phyloP scores from a whole-genome alignment of 2,797 vertebrate species.

The Melanogrammus aeglefinus region DNA sequence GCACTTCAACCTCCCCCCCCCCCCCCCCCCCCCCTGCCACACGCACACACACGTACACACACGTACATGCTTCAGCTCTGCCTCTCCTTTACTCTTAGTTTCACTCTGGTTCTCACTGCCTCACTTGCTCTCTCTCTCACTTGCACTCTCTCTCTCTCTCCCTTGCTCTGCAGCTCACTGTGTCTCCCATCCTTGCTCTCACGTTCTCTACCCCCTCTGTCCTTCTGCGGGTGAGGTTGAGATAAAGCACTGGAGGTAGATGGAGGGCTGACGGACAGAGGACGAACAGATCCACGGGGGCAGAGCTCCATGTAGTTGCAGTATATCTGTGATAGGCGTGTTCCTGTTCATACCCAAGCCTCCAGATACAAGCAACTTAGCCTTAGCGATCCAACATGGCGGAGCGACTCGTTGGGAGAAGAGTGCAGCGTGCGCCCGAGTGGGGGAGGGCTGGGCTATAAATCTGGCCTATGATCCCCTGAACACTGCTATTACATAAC shows the following conservation, averaged over 20 bases:
- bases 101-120: constrained; percentile 9
- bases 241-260: neutral
- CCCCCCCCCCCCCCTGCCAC: constrained; percentile 3
- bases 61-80: neutral
- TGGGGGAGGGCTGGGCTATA: constrained; percentile 44
- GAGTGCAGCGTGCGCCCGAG: neutral
- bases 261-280: neutral
- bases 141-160: neutral
- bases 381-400: constrained; percentile 51
- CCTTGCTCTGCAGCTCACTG: neutral
- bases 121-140: neutral
- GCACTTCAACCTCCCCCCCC: constrained; percentile 25
- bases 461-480: constrained; percentile 61
- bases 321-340: neutral
- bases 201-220: constrained; percentile 10
- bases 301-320: neutral
- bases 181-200: neutral
- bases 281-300: neutral
- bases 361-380: constrained; percentile 35
- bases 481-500: constrained; percentile 62
- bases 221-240: neutral
- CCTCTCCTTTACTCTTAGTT: neutral
- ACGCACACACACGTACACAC: neutral
- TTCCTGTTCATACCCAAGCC: neutral
- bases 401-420: constrained; percentile 17